Base-by-base conservation (phyloP, 2,797 vertebrate species). In the Oreortyx pictus region DNA sequence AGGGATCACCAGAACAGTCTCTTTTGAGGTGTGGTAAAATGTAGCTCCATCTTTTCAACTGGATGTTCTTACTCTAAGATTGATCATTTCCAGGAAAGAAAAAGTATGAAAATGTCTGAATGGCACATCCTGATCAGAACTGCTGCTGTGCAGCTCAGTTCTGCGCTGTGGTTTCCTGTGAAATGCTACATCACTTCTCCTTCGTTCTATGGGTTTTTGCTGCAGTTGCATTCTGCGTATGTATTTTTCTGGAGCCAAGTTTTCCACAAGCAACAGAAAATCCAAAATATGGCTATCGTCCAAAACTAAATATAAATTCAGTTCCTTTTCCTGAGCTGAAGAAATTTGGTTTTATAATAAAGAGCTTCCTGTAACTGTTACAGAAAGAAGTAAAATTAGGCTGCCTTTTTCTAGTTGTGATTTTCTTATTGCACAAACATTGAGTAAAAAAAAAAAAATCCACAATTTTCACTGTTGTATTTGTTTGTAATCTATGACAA, bases 241-340 rank as follows among this genome's bases (percentile, higher is more conserved):
- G 47, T 35, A 82, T 84, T 90, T 82, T 85, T 89, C 72, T 83
- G 47, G 33, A 93, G 79, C 77, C 60, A 89, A 86, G 14, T 83
- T 83, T 95, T 93, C 37, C 43, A 60, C 15, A 83, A 78, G 43
- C 10, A 90, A 75, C 46, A n/a, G 11, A 61, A n/a, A 59, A 87
- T 64, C 52, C 61, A 61, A 86, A 84, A 86, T 50, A 93, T 81
- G 86, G 82, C 77, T 84, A 17, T 61, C 59, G 46, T 92, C 88
- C 90, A 89, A 85, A 89, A 29, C 27, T 73, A 85, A 75, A 82
- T 86, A 85, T 62, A 1, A 37, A 74, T 82, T 52, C 49, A 62
- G 22, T 80, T 87, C 25, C 73, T 7, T 77, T 87, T 72, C 46
- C 11, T 60, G 23, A 86, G 49, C 39, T 85, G 2, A 20, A 81